These are phyloP conservation scores for Euphydryas editha DNA, from an alignment of 2,888 invertebrate genomes.

Conservation along the genomic window DNA sequence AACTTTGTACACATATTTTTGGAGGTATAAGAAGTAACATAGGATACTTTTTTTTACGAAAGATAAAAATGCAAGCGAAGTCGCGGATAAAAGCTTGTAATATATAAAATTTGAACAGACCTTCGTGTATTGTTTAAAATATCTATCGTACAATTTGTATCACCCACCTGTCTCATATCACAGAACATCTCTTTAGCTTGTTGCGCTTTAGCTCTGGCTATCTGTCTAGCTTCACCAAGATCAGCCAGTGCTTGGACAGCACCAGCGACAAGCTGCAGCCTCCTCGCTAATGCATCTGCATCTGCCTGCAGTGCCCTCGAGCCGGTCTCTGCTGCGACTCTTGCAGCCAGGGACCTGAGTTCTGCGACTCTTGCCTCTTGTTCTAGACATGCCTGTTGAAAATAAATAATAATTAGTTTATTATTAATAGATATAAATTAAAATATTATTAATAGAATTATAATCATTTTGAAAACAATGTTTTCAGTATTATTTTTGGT, in stretches of 20 bases:
- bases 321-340: slow-evolving; percentile 91
- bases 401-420: background rate
- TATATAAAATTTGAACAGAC: no score
- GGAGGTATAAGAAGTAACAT: no score
- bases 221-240: slow-evolving; percentile 88
- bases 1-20: no score
- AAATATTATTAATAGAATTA: no score
- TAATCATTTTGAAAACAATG: no score
- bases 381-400: slow-evolving; percentile 88
- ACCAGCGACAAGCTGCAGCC: slow-evolving; percentile 89
- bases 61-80: no score
- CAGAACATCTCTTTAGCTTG: slow-evolving; percentile 86
- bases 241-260: slow-evolving; percentile 89
- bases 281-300: slow-evolving; percentile 89
- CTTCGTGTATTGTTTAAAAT: background rate
- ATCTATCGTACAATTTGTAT: background rate
- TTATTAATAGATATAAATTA: no score
- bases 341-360: slow-evolving; percentile 88
- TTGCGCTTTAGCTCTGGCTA: slow-evolving; percentile 83
- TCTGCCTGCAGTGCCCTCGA: slow-evolving; percentile 89
- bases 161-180: slow-evolving; percentile 89
- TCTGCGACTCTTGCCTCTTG: slow-evolving; percentile 89
- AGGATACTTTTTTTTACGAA: no score
- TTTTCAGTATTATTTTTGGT: no score
- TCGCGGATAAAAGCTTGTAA: no score